Conservation (phyloP, 2,888 invertebrate genomes). For the Protula sp. region DNA sequence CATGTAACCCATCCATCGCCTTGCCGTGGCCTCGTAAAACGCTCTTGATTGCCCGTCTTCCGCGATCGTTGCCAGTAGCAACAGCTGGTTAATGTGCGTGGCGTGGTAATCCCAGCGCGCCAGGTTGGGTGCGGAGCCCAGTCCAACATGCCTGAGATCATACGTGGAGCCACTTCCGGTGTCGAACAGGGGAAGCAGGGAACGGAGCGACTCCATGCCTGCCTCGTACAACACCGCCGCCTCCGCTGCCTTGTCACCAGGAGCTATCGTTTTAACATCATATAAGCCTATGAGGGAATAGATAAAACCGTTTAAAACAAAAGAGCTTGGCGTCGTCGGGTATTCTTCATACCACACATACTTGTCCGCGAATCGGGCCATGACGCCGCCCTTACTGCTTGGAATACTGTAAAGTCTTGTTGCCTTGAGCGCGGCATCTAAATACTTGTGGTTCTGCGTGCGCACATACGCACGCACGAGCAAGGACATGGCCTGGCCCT, state of each 20-base stretch:
- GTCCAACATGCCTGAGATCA: slow-evolving; percentile 86
- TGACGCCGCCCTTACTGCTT: slow-evolving; percentile 42
- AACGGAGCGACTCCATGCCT: slow-evolving; percentile 69
- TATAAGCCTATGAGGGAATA: slow-evolving; percentile 93
- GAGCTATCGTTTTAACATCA: slow-evolving; percentile 74
- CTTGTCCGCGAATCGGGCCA: slow-evolving; percentile 68
- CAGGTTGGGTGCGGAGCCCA: slow-evolving; percentile 67
- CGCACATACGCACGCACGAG: slow-evolving; percentile 78
- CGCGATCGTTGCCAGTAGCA: slow-evolving; percentile 72
- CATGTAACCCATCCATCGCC: slow-evolving; percentile 92
- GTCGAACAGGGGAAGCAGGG: slow-evolving; percentile 83
- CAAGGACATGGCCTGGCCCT: slow-evolving; percentile 91
- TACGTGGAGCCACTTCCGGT: slow-evolving; percentile 91
- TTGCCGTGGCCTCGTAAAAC: slow-evolving; percentile 66
- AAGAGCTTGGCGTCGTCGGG: slow-evolving; percentile 83
- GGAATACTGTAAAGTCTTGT: slow-evolving; percentile 65
- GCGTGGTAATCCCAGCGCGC: slow-evolving; percentile 99
- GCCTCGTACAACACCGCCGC: slow-evolving; percentile 43
- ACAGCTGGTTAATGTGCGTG: slow-evolving; percentile 87
- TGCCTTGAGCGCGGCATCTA: slow-evolving; percentile 74
- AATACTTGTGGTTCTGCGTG: slow-evolving; percentile 66
- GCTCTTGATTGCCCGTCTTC: slow-evolving; percentile 68
- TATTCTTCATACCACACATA: slow-evolving; percentile 97
- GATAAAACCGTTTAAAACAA: slow-evolving; percentile 97
- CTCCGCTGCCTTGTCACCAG: slow-evolving; percentile 61